Evolutionary conservation across 2,113 vertebrate species (phyloP), one percentile per base, ranked within the genome.

Genomic region (Triplophysa dalaica): DNA sequence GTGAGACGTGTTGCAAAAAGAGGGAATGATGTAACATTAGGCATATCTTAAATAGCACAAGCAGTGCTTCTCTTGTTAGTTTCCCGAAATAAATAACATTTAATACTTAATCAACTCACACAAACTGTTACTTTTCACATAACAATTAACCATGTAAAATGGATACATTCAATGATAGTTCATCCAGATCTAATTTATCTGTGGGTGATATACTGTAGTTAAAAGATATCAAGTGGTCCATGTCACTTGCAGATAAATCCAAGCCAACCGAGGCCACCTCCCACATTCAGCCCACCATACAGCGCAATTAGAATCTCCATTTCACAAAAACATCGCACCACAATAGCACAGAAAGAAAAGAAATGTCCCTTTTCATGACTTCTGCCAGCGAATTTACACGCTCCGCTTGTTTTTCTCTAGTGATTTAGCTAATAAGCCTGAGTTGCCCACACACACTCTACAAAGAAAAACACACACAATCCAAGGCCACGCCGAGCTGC

Each of bases 311-410:
- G 79, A 79, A 70, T 74, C 58, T 67, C 64, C 29, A 77, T 82
- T 69, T 79, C 66, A 74, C 76, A 82, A 82, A 79, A 79, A 50
- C 80, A 82, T 67, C 67, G 38, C 60, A 70, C 56, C 74, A 79
- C 65, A 79, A 77, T 45, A 80, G 60, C 24, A 63, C 1, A 74
- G 62, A 45, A 77, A 72, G 33, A 56, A 76, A 77, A 73, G 56
- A 58, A 38, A 61, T 79, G 72, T 70, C 83, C 73, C 76, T 70
- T 81, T 82, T 84, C 81, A 79, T 79, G 75, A 77, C 9, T 10
- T 14, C 62, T 79, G 65, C 29, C 65, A 61, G 54, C 56, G 69
- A 81, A 77, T 82, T 78, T 82, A 58, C 63, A 65, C 43, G 69
- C 62, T 82, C 38, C 22, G 24, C 69, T 78, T 38, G 62, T 64